Evolutionary conservation across 2,113 vertebrate species (phyloP), one percentile per base, ranked within the genome.

Genomic region (Athene noctua): DNA sequence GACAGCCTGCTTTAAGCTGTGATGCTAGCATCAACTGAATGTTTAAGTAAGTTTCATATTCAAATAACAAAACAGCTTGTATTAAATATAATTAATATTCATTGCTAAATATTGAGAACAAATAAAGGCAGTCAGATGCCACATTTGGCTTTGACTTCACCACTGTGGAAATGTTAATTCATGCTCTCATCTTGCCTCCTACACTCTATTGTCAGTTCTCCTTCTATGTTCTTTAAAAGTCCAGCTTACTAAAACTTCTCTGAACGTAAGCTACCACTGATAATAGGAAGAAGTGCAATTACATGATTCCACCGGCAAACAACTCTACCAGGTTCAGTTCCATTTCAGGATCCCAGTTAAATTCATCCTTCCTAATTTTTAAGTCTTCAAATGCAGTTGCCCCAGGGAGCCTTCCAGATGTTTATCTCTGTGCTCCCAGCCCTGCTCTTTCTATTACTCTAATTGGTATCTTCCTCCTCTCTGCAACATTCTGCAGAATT

Each of bases 391-490:
- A 92, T 73, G 66, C 49, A 85, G 32, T 90, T 92, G 96, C 92
- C 71, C 68, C 57, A 80, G 90, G 92, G 83, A 94, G 70, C 58
- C 86, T 86, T 87, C 65, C 89, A 96, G 94, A 96, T 97, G 80
- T 89, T 95, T 94, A 92, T 94, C 92, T 92, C 74, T 34, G 34
- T 80, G 74, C 74, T 93, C 67, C 67, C 77, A 86, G 80, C 90
- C 57, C 65, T 84, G 88, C 92, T 93, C 32, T 90, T 84, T 88
- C 68, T 79, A 8, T 92, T 91, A 61, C 66, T 91, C 80, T 87
- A 89, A 95, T 87, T 81, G 88, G 83, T 61, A 68, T 92, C 74
- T 97, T 94, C 83, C 86, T 92, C 49, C 70, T 85, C 68, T 27
- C 84, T 57, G 61, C 72, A 91, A 83, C 63, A 47, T 32, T 82